phyloP scores from a whole-genome alignment of 1,140 invertebrate genomes.

The Leptinotarsa texana region DNA sequence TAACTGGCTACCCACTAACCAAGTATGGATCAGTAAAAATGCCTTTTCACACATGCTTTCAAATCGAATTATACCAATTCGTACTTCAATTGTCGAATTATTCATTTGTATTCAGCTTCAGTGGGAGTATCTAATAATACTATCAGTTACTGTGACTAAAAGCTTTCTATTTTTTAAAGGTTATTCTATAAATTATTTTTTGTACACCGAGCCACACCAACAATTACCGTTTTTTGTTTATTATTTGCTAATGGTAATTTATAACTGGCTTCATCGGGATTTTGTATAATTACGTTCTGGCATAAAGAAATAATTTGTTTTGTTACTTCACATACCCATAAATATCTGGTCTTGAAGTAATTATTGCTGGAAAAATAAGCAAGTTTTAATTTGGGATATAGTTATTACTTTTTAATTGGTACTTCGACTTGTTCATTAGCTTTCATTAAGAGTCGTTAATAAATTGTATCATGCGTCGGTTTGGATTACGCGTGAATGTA shows the following conservation, averaged over 20 bases:
- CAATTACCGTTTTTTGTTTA: background rate
- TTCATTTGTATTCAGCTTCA: background rate
- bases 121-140: slow-evolving; percentile 1
- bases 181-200: slow-evolving; percentile 6
- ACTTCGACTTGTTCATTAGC: slow-evolving; percentile 5
- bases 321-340: slow-evolving; percentile 5
- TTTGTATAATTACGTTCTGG: background rate
- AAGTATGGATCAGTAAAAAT: no score
- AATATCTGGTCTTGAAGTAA: background rate
- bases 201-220: background rate
- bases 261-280: background rate
- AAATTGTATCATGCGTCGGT: no score
- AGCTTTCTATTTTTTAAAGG: slow-evolving; percentile 5
- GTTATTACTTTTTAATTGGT: slow-evolving; percentile 15
- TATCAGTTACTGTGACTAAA: background rate
- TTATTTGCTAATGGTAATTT: slow-evolving; percentile 4
- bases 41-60: no score
- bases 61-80: background rate
- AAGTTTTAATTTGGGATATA: slow-evolving; percentile 9
- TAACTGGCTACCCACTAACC: no score
- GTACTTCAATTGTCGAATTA: background rate
- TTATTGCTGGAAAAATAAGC: slow-evolving; percentile 7
- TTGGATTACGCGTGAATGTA: no score
- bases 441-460: background rate
- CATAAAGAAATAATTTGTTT: background rate